Evolutionary conservation across 2,888 invertebrate genomes (phyloP), one percentile per base, ranked within the genome.

Genomic region (Dryobota labecula): DNA sequence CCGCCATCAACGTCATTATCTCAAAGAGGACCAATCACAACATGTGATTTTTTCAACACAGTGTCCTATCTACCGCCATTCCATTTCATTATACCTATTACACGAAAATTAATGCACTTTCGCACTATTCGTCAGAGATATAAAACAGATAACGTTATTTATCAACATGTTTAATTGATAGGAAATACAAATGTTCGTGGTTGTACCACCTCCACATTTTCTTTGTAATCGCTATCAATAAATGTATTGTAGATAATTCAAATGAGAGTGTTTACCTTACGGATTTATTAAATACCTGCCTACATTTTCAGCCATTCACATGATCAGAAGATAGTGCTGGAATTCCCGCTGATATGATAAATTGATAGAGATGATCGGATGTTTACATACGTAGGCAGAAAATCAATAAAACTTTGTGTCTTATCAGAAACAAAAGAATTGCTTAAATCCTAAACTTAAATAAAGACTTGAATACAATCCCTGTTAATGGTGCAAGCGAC

Each of bases 11-110:
- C 76, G 71, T 85, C 73, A 87, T 87, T 88, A 89, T 88, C 88
- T 83, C 70, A 45, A 33, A 56, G 75, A 77, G 78, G 33, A 83
- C 90, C 90, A 91, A 90, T 90, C 87, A 89, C 64, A 85, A 78
- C 67, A 43, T 75, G 36, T 62, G 51, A 60, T 71, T 82, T 80
- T 77, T 80, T 83, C 72, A 38, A 45, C 61, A 49, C 41, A 74
- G 54, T 82, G 73, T 69, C 57, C 56, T 76, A 76, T 72, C 71
- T 81, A 84, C 53, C 43, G 43, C 70, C 51, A 58, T 70, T 78
- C 49, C 69, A 68, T 58, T 70, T 60, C 67, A 73, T 69, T 70
- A 58, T 82, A 84, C 73, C 71, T 84, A 84, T 68, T 58, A 70
- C 67, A 75, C 69, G 41, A 64, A 76, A 72, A 62, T 56, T 49